Evolutionary conservation across 2,797 vertebrate genomes (phyloP), one percentile per base, ranked within the genome.

Genomic region (Mormyrus proboscirostris): DNA sequence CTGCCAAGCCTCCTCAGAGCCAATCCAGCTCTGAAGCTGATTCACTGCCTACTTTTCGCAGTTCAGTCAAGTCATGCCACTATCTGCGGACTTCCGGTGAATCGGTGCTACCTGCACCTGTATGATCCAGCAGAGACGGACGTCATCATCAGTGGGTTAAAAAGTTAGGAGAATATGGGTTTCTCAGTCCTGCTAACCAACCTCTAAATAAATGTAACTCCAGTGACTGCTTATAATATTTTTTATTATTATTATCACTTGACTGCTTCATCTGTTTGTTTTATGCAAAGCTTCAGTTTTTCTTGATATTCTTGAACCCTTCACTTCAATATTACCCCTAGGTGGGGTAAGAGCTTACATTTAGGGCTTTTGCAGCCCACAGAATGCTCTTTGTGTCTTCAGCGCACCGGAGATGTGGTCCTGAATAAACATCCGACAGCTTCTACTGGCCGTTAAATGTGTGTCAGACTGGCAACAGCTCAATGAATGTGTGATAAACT

Each of bases 401-500:
- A 25, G 59, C 22, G 8, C 22, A 59, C 55, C 55, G 55, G 55
- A 29, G 29, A 38, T 73, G 65, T 73, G 29, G 65, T 38, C 4
- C 29, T 73, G 65, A 73, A 73, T 29, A 49, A 83, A 83, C 25
- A 29, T 29, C 25, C 62, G 10, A 33, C 79, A 50, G 79, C 44
- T 84, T 47, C n/a, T 47, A 25, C 19, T 84, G 79, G 79, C 47
- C 19, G 12, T 47, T 84, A 12, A 84, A 49, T n/a, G 44, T 10
- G 16, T 84, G 44, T 44, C 79, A 25, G 47, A 9, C 19, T 84
- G 79, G 22, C 9, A 50, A 50, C 16, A 22, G 79, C 79, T 84
- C 41, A 84, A 84, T 10, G 41, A 49, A 84, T 84, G n/a, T 84
- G 79, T 84, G 79, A 50, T 84, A 84, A 25, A 50, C n/a, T 84